phyloP scores from a whole-genome alignment of 2,113 vertebrate species.

The Mormyrus iriodes region DNA sequence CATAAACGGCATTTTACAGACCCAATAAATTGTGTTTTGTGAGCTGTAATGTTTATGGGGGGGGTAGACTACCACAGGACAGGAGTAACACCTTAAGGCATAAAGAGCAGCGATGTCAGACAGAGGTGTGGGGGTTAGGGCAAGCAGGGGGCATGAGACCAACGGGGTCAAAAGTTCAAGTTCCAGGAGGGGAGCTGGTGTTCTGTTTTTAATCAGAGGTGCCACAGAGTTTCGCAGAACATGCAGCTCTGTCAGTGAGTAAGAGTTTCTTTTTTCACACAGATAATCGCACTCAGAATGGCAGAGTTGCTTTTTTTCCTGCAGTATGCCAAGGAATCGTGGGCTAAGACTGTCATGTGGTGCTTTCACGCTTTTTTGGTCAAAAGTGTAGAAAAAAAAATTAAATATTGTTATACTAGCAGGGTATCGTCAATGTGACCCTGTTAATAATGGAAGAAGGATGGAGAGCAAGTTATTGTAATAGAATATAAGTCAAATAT shows the following conservation, averaged over 20 bases:
- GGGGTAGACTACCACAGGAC: not conserved
- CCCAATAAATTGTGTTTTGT: slow-evolving; percentile 12
- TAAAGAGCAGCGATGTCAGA: not conserved
- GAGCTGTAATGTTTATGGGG: slow-evolving; percentile 9
- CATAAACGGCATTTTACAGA: slow-evolving; percentile 20
- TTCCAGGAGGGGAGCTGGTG: not conserved
- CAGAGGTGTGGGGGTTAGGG: not conserved
- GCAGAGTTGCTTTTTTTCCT: not conserved
- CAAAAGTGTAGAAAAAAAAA: not conserved
- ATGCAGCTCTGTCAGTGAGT: not conserved
- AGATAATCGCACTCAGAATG: not conserved
- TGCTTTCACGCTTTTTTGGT: not conserved
- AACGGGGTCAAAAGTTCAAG: not conserved
- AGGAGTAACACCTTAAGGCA: not conserved
- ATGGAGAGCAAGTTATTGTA: not conserved
- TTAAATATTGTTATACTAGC: not conserved
- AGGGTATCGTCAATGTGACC: not conserved
- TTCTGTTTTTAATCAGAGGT: not conserved
- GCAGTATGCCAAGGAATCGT: not conserved
- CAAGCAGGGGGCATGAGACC: not conserved
- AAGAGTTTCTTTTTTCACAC: not conserved
- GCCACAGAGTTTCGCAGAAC: not conserved
- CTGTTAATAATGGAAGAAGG: not conserved
- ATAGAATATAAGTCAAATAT: not conserved
- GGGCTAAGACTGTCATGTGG: not conserved